Evolutionary conservation across 2,888 invertebrate species (phyloP), one percentile per base, ranked within the genome.

Genomic region (Labia minor): DNA sequence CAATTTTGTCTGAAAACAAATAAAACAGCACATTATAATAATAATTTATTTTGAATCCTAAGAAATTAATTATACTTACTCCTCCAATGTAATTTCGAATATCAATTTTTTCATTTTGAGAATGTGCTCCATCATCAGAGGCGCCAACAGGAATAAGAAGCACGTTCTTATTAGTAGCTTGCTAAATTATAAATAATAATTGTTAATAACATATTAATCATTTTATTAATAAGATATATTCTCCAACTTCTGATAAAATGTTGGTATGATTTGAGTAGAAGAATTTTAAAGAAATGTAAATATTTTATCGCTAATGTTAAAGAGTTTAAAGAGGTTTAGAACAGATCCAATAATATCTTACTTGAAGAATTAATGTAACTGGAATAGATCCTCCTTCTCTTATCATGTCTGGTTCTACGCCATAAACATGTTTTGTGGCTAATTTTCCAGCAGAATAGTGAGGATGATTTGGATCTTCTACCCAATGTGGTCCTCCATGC

Each of bases 331-430:
- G n/a, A n/a, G n/a, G n/a, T n/a, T n/a, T n/a, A n/a, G n/a, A n/a
- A n/a, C n/a, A n/a, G n/a, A n/a, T 26, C 26, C 26, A 26, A 26
- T n/a, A 19, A 6, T n/a, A n/a, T 26, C 62, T 66, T 71, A 76
- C 77, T 75, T 80, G 77, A 76, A 99, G 86, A 62, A 94, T 94
- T 71, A 98, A 81, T 64, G 98, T 96, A 69, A 98, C 92, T 1
- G 98, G 98, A 78, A 99, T 98, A 62, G 95, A 95, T 18, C 98
- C 98, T 67, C 98, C 99, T 78, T 99, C 98, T 66, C 98, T 87
- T 0, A 93, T 95, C 81, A 95, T 84, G 79, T 97, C 96, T 0
- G 98, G 97, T 62, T 93, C 92, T 1, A 89, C 86, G 73, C 88
- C 88, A 77, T 92, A 96, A 11, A 97, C 96, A 74, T 87, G 83